phyloP scores from a whole-genome alignment of 2,797 vertebrate species.

The Lutjanus argentimaculatus region DNA sequence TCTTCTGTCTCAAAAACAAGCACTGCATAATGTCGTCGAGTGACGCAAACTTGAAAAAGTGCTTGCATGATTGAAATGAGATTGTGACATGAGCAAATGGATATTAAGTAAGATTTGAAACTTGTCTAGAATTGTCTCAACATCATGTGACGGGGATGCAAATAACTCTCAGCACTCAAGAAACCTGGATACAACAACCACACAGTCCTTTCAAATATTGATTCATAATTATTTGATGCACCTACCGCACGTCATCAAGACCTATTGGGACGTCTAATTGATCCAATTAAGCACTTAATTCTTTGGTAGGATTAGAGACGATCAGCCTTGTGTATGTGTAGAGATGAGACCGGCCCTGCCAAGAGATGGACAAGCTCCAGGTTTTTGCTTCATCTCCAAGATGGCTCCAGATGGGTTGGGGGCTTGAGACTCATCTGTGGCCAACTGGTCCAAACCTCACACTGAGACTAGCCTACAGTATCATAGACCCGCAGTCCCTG shows the following conservation, averaged over 20 bases:
- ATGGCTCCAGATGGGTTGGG: conserved; percentile 83
- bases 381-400: conserved; percentile 75
- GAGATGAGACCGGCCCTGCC: conserved; percentile 69
- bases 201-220: conserved; percentile 20
- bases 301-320: conserved; percentile 80
- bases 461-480: conserved; percentile 70
- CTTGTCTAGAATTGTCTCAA: conserved; percentile 39
- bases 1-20: conserved; percentile 86
- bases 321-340: conserved; percentile 61
- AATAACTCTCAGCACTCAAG: conserved; percentile 34
- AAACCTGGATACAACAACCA: conserved; percentile 30
- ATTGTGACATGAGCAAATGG: conserved; percentile 52
- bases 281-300: conserved; percentile 85
- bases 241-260: conserved; percentile 61
- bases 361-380: conserved; percentile 82
- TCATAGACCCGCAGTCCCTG: conserved; percentile 49
- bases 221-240: conserved; percentile 54
- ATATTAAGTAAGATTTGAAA: conserved; percentile 66
- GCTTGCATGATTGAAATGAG: conserved; percentile 62
- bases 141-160: conserved; percentile 29
- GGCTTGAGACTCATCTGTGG: conserved; percentile 75
- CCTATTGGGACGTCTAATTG: conserved; percentile 82
- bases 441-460: conserved; percentile 77
- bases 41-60: conserved; percentile 64
- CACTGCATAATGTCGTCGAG: conserved; percentile 71